These are phyloP conservation scores for Pegoplata infirma DNA, from an alignment of 2,888 invertebrate genomes.

Conservation along the genomic window DNA sequence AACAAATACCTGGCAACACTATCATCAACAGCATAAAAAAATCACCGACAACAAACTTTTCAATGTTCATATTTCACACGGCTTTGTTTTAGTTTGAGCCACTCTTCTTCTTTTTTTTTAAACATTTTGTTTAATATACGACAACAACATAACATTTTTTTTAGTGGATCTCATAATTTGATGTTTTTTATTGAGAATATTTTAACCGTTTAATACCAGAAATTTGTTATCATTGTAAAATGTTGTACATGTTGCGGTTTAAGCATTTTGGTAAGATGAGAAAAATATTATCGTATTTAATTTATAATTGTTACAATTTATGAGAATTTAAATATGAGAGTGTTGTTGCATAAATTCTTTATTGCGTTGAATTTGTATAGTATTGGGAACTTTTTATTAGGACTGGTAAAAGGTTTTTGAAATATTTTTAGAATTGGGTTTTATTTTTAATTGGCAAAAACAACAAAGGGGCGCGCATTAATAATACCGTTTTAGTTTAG, in stretches of 20 bases:
- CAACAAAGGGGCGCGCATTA: no score
- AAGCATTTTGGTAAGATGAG: conserved; percentile 42
- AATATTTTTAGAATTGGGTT: no score
- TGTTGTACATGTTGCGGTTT: conserved; percentile 58
- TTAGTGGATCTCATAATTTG: conserved; percentile 60
- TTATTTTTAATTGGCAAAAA: no score
- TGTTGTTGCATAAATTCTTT: neutral
- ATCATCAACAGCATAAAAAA: no score
- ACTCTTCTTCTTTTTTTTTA: conserved; percentile 12
- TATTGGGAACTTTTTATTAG: no score
- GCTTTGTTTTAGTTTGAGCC: conserved; percentile 48
- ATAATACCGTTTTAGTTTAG: no score
- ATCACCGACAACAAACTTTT: no score
- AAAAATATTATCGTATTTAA: conserved; percentile 37
- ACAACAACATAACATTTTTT: conserved; percentile 29
- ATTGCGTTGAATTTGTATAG: no score
- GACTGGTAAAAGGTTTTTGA: no score
- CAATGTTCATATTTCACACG: conserved; percentile 37
- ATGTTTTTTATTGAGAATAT: conserved; percentile 50
- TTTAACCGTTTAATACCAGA: conserved; percentile 53
- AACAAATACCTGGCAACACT: no score
- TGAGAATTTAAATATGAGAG: neutral
- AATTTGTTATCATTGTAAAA: conserved; percentile 45
- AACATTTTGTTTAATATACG: conserved; percentile 23
- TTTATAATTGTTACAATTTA: conserved; percentile 29